Conservation (phyloP, 1,140 invertebrate genomes). For the Aleiodes sp. region DNA sequence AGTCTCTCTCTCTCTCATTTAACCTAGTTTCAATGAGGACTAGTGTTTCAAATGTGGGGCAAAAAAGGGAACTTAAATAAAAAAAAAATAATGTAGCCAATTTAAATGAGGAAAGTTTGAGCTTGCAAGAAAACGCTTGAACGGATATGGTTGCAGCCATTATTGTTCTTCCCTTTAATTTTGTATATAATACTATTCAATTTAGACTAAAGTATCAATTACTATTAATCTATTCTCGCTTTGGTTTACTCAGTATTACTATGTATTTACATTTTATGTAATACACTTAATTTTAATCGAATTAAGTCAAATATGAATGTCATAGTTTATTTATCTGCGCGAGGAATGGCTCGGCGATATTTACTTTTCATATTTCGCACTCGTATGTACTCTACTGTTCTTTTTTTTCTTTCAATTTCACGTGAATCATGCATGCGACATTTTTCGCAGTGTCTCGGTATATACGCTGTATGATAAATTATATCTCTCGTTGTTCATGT, state of each 20-base stretch:
- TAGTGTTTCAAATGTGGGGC: background rate
- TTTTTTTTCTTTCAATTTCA: too few species aligned
- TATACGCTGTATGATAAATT: background rate
- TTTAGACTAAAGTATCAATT: background rate
- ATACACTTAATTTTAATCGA: too few species aligned
- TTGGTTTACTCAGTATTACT: too few species aligned
- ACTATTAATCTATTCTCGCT: too few species aligned
- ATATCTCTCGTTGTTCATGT: background rate
- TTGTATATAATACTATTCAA: too few species aligned
- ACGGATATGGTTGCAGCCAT: background rate
- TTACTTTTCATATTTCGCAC: background rate
- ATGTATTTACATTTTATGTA: too few species aligned
- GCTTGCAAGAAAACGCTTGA: background rate
- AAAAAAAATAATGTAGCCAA: background rate
- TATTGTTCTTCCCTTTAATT: background rate
- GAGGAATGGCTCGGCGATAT: background rate
- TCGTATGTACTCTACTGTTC: background rate
- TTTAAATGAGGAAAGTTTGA: background rate
- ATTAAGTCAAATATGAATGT: background rate
- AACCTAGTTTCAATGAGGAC: slow-evolving; percentile 3
- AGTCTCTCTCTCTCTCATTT: background rate
- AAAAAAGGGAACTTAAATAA: background rate
- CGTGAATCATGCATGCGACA: background rate
- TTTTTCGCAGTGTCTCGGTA: slow-evolving; percentile 1
- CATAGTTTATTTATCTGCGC: background rate